Percentiles rank a stretch among this genome's conserved stretches.
phyloP scores from a whole-genome alignment of 2,113 vertebrate species.

The Phaethon lepturus region DNA sequence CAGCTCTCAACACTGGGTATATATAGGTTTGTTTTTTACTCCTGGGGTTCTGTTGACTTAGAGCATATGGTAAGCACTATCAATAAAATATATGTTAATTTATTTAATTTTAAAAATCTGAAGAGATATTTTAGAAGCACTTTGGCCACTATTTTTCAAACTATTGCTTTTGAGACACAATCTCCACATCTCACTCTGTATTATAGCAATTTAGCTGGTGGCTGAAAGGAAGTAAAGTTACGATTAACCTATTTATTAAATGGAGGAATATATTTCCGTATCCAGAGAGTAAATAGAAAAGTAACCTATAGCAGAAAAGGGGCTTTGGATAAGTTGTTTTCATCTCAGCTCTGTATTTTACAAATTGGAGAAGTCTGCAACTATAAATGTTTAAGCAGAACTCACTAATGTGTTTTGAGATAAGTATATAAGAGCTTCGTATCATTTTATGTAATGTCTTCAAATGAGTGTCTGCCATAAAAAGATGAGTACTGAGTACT shows the following conservation, averaged over 20 bases:
- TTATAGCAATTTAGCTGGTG: neutral
- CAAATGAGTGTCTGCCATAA: constrained; percentile 57
- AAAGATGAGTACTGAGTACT: constrained; percentile 40
- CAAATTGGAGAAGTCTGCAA: neutral
- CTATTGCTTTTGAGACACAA: neutral
- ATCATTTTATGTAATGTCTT: constrained; percentile 58
- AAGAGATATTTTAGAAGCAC: neutral
- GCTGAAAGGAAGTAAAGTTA: neutral
- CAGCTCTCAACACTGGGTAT: accelerated
- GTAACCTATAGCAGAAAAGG: neutral
- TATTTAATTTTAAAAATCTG: neutral
- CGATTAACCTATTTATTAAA: constrained; percentile 35
- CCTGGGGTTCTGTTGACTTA: neutral
- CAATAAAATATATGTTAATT: neutral
- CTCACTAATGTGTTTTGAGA: constrained; percentile 48
- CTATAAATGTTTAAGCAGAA: constrained; percentile 32
- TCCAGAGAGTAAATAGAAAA: neutral
- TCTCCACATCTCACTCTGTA: neutral
- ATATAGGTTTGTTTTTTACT: neutral
- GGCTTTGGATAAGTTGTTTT: neutral
- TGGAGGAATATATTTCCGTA: neutral
- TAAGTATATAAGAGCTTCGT: constrained; percentile 28
- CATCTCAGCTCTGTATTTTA: neutral
- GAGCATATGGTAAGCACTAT: neutral
- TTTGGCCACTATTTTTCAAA: neutral